Base-by-base conservation (phyloP, 2,113 vertebrate species). In the Ammodytes marinus region DNA sequence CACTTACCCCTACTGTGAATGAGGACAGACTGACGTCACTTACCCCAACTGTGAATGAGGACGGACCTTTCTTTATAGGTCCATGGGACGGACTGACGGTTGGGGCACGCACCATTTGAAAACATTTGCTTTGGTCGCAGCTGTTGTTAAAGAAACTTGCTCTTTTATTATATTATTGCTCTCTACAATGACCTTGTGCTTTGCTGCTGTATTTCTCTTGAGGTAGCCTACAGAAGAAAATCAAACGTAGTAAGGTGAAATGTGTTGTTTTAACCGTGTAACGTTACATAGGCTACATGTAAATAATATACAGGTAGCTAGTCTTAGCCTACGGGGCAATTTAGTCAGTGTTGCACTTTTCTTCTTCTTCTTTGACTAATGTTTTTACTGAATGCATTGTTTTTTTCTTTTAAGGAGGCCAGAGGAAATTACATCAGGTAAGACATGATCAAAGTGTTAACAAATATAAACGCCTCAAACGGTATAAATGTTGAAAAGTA, bases 371-470 rank as follows among this genome's bases (percentile, higher is more conserved):
- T 27, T 27, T 27, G 27, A 27, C 27, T 52, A 15, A 11, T 40
- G 19, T 14, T 35, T 43, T 47, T 37, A 82, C 75, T 4, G 77
- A 90, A 89, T 86, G 13, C 6, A 8, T 82, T 89, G 40, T 94
- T 57, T 91, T 47, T 39, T 1, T 7, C 67, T 89, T 92, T 96
- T 64, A 84, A 99, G 98, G 98, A 99, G 95, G 95, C 96, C 66
- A 98, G 97, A 91, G 98, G 98, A 64, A 96, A 98, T 94, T 97
- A 96, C 89, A 96, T 87, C 90, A 98, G 98, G 98, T 99, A 98
- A 97, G 93, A 85, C 4, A 0, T 49, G 53, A 2, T 64, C 8
- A 2, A 35, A 37, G 39, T 27, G 27, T 67, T 70, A 50, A 11
- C 27, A 27, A 57, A 63, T 10, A 0, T 12, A 2, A 40, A 73